These are phyloP conservation scores for Teleogryllus oceanicus DNA, from an alignment of 2,888 invertebrate species.

Conservation along the genomic window DNA sequence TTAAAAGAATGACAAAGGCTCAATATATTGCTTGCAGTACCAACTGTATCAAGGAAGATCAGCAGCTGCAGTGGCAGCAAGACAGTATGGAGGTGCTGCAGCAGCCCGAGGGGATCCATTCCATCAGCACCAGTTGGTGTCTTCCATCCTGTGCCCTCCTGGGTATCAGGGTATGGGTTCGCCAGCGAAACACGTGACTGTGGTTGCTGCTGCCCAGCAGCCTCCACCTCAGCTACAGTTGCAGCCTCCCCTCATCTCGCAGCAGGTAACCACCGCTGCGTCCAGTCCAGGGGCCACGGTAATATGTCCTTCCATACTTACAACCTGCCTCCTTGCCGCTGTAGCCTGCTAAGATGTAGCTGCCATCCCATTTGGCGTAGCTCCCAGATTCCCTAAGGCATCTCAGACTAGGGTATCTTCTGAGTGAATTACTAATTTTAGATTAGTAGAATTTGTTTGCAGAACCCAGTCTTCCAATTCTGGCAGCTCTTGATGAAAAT, in stretches of 20 bases:
- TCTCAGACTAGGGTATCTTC: not conserved
- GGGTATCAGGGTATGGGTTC: conserved; percentile 77
- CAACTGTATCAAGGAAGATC: conserved; percentile 74
- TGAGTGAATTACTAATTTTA: not conserved
- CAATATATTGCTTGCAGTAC: conserved; percentile 56
- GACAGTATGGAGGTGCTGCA: conserved; percentile 60
- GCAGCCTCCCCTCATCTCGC: conserved; percentile 73
- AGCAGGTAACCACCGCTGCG: conserved; percentile 52
- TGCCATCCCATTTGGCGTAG: not conserved
- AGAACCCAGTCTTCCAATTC: too few relatives aligned
- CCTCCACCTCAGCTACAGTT: conserved; percentile 62
- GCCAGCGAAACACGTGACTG: conserved; percentile 67
- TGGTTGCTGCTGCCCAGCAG: conserved; percentile 60
- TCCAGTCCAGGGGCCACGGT: conserved; percentile 11
- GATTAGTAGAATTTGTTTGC: too few relatives aligned
- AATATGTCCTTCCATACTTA: conserved; percentile 18
- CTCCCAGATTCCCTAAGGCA: not conserved
- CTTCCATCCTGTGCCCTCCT: conserved; percentile 89
- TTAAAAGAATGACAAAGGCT: too few relatives aligned
- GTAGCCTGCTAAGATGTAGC: not conserved
- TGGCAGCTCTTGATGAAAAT: too few relatives aligned
- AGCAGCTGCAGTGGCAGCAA: conserved; percentile 63
- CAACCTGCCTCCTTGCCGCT: not conserved
- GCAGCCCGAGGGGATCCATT: conserved; percentile 74
- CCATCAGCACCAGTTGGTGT: conserved; percentile 87